Conservation (phyloP, 2,888 invertebrate genomes). For the Cheilosia impressa region DNA sequence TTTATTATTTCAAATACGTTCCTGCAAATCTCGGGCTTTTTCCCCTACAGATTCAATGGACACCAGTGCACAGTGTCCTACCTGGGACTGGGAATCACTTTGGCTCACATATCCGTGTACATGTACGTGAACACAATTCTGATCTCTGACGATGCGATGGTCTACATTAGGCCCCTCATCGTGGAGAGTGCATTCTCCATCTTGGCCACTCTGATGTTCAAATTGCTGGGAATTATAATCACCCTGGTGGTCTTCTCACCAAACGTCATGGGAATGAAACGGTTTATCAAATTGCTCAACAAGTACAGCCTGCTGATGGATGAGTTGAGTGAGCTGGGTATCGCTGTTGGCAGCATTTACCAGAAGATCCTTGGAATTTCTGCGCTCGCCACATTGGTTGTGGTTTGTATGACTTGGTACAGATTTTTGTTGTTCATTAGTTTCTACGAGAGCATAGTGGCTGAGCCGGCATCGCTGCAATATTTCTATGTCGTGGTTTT, state of each 20-base stretch:
- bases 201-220: constrained; percentile 73
- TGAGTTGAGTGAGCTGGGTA: constrained; percentile 61
- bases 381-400: background rate
- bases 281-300: constrained; percentile 66
- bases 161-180: constrained; percentile 76
- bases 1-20: constrained; percentile 56
- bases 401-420: background rate
- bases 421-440: background rate
- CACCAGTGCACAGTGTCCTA: constrained; percentile 69
- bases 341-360: constrained; percentile 63
- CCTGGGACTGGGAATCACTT: constrained; percentile 46
- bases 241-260: constrained; percentile 70
- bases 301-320: constrained; percentile 62
- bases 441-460: constrained; percentile 29
- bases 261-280: constrained; percentile 48
- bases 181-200: constrained; percentile 69
- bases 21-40: constrained; percentile 75
- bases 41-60: constrained; percentile 64
- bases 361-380: constrained; percentile 22
- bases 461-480: constrained; percentile 17
- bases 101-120: constrained; percentile 72
- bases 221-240: constrained; percentile 74
- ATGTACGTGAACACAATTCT: constrained; percentile 76
- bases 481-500: constrained; percentile 43
- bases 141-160: constrained; percentile 64